Base-by-base conservation (phyloP, 2,888 invertebrate genomes). In the Diogma glabrata region DNA sequence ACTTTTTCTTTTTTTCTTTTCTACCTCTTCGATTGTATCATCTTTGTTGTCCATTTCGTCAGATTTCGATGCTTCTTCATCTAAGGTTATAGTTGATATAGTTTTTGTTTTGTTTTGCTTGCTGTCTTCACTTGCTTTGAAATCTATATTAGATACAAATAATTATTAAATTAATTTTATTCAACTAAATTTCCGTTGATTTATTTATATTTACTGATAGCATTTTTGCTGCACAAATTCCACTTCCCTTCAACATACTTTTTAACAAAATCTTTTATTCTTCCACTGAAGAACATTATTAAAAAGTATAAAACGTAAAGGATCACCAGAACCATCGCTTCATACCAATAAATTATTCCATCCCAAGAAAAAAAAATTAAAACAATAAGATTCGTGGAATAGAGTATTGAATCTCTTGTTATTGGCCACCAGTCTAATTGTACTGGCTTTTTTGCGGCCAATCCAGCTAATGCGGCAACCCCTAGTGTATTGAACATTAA, bases 401-500 rank as follows among this genome's bases (percentile, higher is more conserved):
- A 93, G 51, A 89, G 82, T 7, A 79, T 60, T 43, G 84, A 84
- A 61, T 93, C 93, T 54, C 93, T 72, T 0, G 86, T 82, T 17
- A 93, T 77, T 0, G 92, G 87, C 70, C 82, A 83, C 76, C 82
- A 81, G 61, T 89, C 85, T 47, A 92, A 72, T 58, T 78, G 73
- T 24, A 90, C 81, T 1, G 83, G 81, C 87, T 88, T 70, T 46
- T 75, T 70, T 10, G 87, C 84, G 17, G 84, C 82, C 3, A 92
- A 67, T 17, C 87, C 82, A 2, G 88, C 89, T 47, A 88, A 75
- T 0, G 88, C 85, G 0, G 85, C 86, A 0, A 91, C 89, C 7
- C 87, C 89, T 1, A 93, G 75, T 0, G 87, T 84, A 61, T 92
- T 92, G 67, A 90, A 92, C 57, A 91, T 81, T 0, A 89, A 84